These are phyloP conservation scores for Ictalurus furcatus DNA, from an alignment of 2,113 vertebrate genomes.

Conservation along the genomic window DNA sequence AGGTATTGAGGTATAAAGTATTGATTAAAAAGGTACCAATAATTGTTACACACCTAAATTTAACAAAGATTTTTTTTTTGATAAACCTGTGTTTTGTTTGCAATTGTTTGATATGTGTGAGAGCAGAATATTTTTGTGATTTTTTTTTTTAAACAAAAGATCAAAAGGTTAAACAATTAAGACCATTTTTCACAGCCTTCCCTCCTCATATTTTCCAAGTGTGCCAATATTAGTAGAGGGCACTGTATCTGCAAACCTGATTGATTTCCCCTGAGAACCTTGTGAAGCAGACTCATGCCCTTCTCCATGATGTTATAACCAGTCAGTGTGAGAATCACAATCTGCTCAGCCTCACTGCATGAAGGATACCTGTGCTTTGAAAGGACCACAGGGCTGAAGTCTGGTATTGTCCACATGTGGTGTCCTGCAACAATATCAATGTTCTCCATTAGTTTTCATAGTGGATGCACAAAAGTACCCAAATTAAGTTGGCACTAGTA, in stretches of 20 bases:
- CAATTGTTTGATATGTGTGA: too few species aligned
- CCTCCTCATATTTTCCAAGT: too few species aligned
- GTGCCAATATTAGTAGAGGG: too few species aligned
- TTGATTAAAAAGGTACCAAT: too few species aligned
- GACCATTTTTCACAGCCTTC: too few species aligned
- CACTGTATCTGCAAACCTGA: slow-evolving; percentile 43
- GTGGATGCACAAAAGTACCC: background rate
- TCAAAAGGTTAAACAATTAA: too few species aligned
- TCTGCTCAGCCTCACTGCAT: slow-evolving; percentile 66
- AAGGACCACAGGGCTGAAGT: slow-evolving; percentile 60
- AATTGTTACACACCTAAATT: too few species aligned
- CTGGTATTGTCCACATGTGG: slow-evolving; percentile 64
- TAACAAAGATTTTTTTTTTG: too few species aligned
- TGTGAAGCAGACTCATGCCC: slow-evolving; percentile 61
- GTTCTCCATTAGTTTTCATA: slow-evolving; percentile 1
- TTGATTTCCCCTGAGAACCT: slow-evolving; percentile 49
- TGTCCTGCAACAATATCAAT: slow-evolving; percentile 59
- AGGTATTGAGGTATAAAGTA: too few species aligned
- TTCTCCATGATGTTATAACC: slow-evolving; percentile 62
- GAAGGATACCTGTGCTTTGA: slow-evolving; percentile 48
- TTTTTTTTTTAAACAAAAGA: too few species aligned
- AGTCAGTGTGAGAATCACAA: slow-evolving; percentile 67
- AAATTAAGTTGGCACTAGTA: background rate
- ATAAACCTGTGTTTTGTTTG: too few species aligned
- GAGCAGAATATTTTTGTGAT: too few species aligned